A percentile compares a stretch with the other conserved stretches of the same genome.
phyloP scores from a whole-genome alignment of 2,113 vertebrate genomes.

The Galeopterus variegatus region DNA sequence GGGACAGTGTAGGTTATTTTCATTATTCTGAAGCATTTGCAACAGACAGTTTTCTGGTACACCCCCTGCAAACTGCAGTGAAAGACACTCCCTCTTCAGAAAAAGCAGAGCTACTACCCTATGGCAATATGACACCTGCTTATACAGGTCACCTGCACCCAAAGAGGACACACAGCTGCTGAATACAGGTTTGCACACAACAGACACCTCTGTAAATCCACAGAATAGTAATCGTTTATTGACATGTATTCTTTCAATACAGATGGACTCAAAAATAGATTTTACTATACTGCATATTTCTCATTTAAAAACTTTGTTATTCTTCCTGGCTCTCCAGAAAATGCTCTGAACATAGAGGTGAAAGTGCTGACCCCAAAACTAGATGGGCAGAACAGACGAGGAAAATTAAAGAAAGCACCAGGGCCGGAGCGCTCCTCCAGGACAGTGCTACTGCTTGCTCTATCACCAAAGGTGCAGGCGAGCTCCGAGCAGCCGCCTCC shows the following conservation, averaged over 20 bases:
- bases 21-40: not conserved
- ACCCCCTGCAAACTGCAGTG: not conserved
- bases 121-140: too few species aligned
- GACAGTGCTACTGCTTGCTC: fast-evolving
- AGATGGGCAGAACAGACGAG: not conserved
- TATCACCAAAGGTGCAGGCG: not conserved
- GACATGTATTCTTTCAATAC: not conserved
- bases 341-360: not conserved
- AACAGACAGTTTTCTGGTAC: not conserved
- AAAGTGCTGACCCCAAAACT: not conserved
- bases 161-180: not conserved
- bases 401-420: not conserved
- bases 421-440: not conserved
- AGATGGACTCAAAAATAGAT: not conserved
- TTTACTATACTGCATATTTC: not conserved
- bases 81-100: not conserved
- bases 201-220: not conserved
- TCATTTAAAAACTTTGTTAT: not conserved
- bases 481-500: not conserved
- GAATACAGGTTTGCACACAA: not conserved
- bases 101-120: not conserved
- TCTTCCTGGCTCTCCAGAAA: not conserved
- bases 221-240: not conserved
- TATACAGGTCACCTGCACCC: not conserved
- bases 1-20: not conserved